Base-by-base conservation (phyloP, 2,113 vertebrate genomes). In the Psilopsiagon aymara region DNA sequence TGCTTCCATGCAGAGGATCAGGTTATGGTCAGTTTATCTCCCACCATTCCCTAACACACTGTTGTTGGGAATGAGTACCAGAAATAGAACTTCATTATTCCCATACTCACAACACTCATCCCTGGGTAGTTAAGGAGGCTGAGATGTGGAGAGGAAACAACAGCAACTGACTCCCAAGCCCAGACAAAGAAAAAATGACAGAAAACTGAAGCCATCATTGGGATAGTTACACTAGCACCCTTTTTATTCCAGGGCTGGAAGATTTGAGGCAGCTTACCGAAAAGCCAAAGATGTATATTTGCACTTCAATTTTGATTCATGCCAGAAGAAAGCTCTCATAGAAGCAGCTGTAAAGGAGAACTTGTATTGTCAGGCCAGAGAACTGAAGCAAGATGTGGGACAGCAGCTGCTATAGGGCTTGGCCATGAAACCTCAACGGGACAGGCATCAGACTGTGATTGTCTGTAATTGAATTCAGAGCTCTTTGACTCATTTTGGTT, bases 1-100 rank as follows among this genome's bases (percentile, higher is more conserved):
- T 66, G 49, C 27, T 11, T 6, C 63, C 0, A 0, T 16, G 19
- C 19, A 52, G 16, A 78, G 33, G 29, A 20, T 13, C 25, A 27
- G n/a, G 10, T 21, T 43, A 39, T 10, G 16, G 17, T 8, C 57
- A 75, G 35, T 6, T 24, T 55, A 16, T n/a, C 7, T 20, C 17
- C 27, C 23, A 71, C 25, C 3, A 9, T 39, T 74, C 19, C 12
- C 17, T 91, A 0, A 0, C 21, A 62, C 13, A 4, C 13, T 4
- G 7, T 8, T 27, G 39, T 46, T 59, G 18, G 29, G 71, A 80
- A 55, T 6, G 28, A 80, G 13, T 19, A 29, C 7, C 1, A 5
- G 41, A 82, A 62, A 49, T 9, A 37, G 0, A 79, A 20, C 16
- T 85, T 35, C 7, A 14, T 20, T 39, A 52, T 41, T 86, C 27